Evolutionary conservation across 2,113 vertebrate species (phyloP).

Genomic region (Sinocyclocheilus grahami): DNA sequence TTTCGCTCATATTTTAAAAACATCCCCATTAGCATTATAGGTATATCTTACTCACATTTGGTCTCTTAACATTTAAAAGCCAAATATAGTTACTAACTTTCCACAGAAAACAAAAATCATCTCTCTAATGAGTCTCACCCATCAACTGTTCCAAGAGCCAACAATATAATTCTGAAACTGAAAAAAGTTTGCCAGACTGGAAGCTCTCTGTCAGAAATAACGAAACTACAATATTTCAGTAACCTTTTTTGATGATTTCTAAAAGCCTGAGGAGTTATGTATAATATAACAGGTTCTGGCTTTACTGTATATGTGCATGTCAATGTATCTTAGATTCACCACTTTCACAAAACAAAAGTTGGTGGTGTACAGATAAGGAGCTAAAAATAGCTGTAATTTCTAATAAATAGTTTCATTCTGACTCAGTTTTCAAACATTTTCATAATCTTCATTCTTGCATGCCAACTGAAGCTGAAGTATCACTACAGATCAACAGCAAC

Average conservation of each 20-base stretch:
- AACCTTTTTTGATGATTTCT: neutral
- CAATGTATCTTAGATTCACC: neutral
- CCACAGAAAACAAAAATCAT: neutral
- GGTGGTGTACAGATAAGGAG: neutral
- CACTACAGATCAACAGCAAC: neutral
- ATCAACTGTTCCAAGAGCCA: slow-evolving; percentile 32
- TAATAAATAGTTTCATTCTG: neutral
- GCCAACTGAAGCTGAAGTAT: neutral
- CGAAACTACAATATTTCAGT: neutral
- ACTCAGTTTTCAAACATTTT: neutral
- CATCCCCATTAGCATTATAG: neutral
- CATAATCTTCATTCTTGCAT: neutral
- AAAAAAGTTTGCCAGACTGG: neutral
- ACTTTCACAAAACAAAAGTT: neutral
- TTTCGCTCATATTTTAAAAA: neutral
- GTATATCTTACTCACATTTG: slow-evolving; percentile 13
- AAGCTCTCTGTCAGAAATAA: neutral
- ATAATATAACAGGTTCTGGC: neutral
- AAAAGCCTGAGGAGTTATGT: neutral
- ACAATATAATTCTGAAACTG: neutral
- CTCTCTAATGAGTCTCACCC: neutral
- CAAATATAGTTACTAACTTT: neutral
- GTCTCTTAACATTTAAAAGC: neutral
- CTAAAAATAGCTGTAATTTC: neutral
- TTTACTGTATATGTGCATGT: neutral